phyloP scores from a whole-genome alignment of 1,140 invertebrate species.

The Solen grandis region DNA sequence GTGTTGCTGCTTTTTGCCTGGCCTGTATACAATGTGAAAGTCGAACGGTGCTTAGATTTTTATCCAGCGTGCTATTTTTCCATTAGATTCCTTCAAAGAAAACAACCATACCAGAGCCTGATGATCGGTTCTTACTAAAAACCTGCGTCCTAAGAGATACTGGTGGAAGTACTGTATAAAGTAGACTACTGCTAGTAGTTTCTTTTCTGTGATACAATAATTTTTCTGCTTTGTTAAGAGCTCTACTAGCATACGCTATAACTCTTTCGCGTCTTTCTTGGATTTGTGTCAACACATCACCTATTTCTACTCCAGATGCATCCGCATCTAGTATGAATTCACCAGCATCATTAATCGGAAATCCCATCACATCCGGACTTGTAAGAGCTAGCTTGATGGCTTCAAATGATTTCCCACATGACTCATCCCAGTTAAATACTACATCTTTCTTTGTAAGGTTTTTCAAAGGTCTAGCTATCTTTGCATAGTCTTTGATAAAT shows the following conservation, averaged over 20 bases:
- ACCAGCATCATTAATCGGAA: neutral
- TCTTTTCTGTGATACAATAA: constrained; percentile 64
- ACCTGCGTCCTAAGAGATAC: constrained; percentile 61
- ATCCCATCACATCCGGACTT: neutral
- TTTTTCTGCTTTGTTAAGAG: constrained; percentile 77
- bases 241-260: constrained; percentile 59
- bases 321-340: neutral
- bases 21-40: constrained; percentile 50
- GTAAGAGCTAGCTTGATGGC: neutral
- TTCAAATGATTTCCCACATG: neutral
- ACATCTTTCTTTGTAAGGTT: neutral
- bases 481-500: neutral
- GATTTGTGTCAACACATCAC: neutral
- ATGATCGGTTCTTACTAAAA: constrained; percentile 64
- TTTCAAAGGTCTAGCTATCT: neutral
- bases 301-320: neutral
- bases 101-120: constrained; percentile 57
- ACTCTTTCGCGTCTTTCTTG: constrained; percentile 1
- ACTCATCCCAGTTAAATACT: neutral
- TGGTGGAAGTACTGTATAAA: constrained; percentile 54
- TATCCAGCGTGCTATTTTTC: constrained; percentile 65
- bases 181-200: constrained; percentile 57
- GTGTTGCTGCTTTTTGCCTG: constrained; percentile 46
- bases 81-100: constrained; percentile 48
- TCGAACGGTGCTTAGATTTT: constrained; percentile 56